phyloP scores from a whole-genome alignment of 2,797 vertebrate species.

The Coracias cyanogaster region DNA sequence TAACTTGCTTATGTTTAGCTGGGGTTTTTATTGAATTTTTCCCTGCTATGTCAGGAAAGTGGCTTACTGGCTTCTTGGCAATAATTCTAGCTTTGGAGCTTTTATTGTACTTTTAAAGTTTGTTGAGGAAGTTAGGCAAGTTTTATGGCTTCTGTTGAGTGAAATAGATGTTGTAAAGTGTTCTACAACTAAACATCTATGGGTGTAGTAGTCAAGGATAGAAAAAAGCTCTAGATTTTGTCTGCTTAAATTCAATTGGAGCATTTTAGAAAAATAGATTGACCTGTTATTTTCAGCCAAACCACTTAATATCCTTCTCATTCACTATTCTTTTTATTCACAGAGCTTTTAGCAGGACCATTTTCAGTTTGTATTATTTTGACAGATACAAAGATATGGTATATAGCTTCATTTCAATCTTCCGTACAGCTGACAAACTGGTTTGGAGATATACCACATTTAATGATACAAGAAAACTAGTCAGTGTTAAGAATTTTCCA shows the following conservation, averaged over 20 bases:
- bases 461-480: not conserved
- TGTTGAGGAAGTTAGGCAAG: not conserved
- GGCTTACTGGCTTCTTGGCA: not conserved
- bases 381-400: not conserved
- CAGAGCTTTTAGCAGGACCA: not conserved
- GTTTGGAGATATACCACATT: constrained; percentile 30
- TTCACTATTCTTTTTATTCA: not conserved
- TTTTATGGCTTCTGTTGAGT: constrained; percentile 38
- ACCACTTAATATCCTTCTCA: not conserved
- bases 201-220: not conserved
- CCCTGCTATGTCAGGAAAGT: not conserved
- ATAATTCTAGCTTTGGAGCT: not conserved
- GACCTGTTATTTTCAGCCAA: not conserved
- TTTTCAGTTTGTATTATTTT: not conserved
- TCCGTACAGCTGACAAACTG: not conserved
- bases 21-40: not conserved
- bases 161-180: not conserved
- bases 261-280: not conserved
- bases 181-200: not conserved
- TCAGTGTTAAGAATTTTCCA: not conserved
- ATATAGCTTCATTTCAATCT: not conserved
- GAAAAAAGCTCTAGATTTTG: not conserved
- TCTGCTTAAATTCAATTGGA: not conserved
- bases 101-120: constrained; percentile 18
- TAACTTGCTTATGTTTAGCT: not conserved